Evolutionary conservation across 2,797 vertebrate genomes (phyloP).

Genomic region (Staurois parvus): DNA sequence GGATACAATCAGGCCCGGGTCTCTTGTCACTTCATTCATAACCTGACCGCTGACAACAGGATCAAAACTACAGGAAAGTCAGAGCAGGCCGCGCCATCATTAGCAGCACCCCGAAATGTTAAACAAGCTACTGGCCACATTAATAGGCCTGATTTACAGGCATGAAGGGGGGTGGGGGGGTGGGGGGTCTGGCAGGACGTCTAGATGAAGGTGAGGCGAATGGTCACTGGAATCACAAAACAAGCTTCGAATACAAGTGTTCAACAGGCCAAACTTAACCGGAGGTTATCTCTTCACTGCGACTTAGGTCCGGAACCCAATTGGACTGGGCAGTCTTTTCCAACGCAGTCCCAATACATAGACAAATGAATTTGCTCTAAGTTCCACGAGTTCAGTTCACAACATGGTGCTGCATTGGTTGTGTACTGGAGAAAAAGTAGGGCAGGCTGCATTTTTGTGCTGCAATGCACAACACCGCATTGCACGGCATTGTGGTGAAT

Average conservation of each 20-base stretch:
- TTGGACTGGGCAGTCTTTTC: too few relatives aligned
- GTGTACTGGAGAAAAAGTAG: too few relatives aligned
- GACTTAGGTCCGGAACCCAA: too few relatives aligned
- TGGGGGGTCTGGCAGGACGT: conserved; percentile 50
- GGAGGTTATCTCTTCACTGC: too few relatives aligned
- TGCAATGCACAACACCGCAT: too few relatives aligned
- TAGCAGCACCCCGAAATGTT: conserved; percentile 65
- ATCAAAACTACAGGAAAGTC: conserved; percentile 74
- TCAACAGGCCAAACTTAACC: background rate
- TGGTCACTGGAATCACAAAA: conserved; percentile 7
- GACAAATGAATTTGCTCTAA: too few relatives aligned
- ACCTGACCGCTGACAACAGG: conserved; percentile 72
- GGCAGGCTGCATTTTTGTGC: too few relatives aligned
- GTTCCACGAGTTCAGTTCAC: too few relatives aligned
- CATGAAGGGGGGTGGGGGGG: conserved; percentile 26
- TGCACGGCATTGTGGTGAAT: too few relatives aligned
- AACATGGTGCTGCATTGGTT: too few relatives aligned
- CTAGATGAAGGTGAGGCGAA: conserved; percentile 39
- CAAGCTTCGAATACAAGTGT: background rate
- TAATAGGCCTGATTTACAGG: conserved; percentile 67
- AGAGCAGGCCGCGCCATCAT: conserved; percentile 71
- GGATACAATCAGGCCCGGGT: conserved; percentile 78
- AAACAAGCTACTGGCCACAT: conserved; percentile 65
- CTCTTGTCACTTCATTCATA: conserved; percentile 77
- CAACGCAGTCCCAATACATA: too few relatives aligned